Evolutionary conservation across 2,797 vertebrate genomes (phyloP).

Genomic region (Lepus oiostolus): DNA sequence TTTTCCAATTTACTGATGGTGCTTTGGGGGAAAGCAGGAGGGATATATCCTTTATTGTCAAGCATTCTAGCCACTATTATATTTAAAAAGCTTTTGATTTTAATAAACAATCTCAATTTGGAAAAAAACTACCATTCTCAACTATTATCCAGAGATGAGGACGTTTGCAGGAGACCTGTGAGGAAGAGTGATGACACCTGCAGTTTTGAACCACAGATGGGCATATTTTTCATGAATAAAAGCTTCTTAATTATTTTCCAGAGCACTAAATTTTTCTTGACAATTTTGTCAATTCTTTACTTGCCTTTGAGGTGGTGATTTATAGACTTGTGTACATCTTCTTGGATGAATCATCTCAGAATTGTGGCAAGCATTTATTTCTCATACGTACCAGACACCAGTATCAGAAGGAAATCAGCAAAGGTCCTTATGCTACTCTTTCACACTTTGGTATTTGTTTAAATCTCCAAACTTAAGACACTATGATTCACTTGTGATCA

Average conservation of each 20-base stretch:
- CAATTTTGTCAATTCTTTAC: neutral
- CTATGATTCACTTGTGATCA: neutral
- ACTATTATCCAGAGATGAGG: neutral
- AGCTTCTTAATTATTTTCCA: neutral
- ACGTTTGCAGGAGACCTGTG: fast-evolving
- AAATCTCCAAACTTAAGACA: neutral
- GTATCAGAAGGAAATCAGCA: neutral
- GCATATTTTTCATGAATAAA: neutral
- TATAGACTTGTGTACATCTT: neutral
- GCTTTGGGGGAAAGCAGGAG: neutral
- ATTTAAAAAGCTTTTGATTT: neutral
- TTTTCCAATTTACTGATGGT: neutral
- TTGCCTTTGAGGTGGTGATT: neutral
- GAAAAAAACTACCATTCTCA: neutral
- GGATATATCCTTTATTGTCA: neutral
- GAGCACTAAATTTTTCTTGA: neutral
- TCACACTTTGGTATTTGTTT: neutral
- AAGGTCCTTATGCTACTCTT: neutral
- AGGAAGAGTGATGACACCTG: neutral
- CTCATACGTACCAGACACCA: neutral
- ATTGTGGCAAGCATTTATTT: neutral
- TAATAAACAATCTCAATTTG: neutral
- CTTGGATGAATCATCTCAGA: neutral
- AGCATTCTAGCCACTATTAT: neutral
- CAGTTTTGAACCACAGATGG: neutral